phyloP scores from a whole-genome alignment of 1,140 invertebrate species.

The Goniozus legneri region DNA sequence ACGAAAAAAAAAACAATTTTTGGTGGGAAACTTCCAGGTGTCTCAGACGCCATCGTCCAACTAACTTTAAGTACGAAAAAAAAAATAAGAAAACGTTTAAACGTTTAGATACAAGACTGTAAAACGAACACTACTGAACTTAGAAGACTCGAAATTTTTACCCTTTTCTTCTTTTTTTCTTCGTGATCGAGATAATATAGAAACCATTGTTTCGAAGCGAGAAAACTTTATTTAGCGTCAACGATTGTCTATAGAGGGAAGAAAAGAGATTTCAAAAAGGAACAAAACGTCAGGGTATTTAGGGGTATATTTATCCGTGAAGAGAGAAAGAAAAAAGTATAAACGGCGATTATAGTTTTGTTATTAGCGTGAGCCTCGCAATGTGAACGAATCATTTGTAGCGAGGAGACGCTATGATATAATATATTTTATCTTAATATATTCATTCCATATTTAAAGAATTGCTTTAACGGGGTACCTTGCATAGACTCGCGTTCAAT shows the following conservation, averaged over 20 bases:
- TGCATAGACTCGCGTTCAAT: conserved; percentile 38
- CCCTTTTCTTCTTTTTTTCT: not conserved
- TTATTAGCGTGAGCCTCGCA: no score
- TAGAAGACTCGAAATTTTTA: conserved; percentile 42
- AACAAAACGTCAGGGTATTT: not conserved
- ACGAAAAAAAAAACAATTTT: no score
- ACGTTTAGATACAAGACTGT: conserved; percentile 49
- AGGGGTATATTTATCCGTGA: not conserved
- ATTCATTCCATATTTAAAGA: conserved; percentile 49
- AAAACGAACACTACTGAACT: conserved; percentile 40
- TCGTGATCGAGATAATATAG: no score
- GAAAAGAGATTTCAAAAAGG: no score
- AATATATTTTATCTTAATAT: conserved; percentile 51
- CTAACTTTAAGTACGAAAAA: conserved; percentile 44
- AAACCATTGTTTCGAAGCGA: conserved; percentile 40
- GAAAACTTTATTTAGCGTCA: no score
- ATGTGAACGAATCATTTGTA: no score
- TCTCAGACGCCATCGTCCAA: conserved; percentile 50
- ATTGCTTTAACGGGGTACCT: conserved; percentile 50
- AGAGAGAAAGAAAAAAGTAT: no score
- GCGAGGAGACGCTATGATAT: conserved; percentile 22
- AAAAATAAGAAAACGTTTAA: conserved; percentile 17
- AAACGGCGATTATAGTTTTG: no score
- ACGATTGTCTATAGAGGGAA: no score
- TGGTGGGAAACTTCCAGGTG: conserved; percentile 40